These are phyloP conservation scores for Spinus olivaceus DNA, from an alignment of 2,797 vertebrate species.

Conservation along the genomic window DNA sequence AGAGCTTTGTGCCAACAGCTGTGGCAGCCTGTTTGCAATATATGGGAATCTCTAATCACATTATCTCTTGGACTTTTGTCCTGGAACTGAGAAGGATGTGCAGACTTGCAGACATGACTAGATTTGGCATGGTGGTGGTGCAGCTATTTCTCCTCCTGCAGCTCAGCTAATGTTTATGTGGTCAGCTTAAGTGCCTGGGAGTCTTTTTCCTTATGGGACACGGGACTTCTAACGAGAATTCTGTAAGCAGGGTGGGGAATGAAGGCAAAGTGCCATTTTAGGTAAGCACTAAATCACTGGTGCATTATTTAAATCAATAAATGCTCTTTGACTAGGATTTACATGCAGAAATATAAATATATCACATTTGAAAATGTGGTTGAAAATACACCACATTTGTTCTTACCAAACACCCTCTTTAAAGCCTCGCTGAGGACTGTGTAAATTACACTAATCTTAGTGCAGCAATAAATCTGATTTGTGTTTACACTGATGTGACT, in stretches of 20 bases:
- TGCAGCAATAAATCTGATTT: neutral
- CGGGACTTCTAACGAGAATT: neutral
- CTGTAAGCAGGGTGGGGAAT: neutral
- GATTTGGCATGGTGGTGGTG: neutral
- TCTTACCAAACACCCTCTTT: neutral
- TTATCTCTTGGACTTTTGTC: neutral
- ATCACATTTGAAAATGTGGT: neutral
- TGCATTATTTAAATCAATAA: slow-evolving; percentile 30
- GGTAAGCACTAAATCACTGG: slow-evolving; percentile 4
- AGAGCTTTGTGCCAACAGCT: neutral
- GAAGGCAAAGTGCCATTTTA: neutral
- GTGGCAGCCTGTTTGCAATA: neutral
- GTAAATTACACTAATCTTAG: neutral
- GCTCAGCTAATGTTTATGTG: neutral
- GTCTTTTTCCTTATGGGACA: neutral
- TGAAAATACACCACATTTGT: neutral
- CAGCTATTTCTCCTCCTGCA: neutral
- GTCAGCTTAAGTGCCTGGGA: neutral
- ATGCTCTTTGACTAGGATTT: neutral
- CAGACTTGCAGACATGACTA: neutral
- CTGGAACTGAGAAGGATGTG: neutral
- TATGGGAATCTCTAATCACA: neutral
- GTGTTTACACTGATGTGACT: neutral
- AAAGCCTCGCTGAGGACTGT: neutral
- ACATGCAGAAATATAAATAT: neutral